phyloP scores from a whole-genome alignment of 2,113 vertebrate species.

The Amphiprion percula region DNA sequence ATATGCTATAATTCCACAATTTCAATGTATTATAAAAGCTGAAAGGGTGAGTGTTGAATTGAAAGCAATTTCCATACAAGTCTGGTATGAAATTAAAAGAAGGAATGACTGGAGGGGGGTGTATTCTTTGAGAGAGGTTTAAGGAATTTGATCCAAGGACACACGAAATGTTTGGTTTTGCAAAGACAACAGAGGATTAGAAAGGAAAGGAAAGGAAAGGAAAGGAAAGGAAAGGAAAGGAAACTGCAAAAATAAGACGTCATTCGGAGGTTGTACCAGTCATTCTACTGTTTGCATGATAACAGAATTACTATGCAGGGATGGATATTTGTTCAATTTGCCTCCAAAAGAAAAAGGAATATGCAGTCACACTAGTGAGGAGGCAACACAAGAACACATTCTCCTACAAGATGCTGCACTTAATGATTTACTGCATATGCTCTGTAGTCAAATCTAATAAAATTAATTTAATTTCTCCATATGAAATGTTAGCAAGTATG shows the following conservation, averaged over 20 bases:
- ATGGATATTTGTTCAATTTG: constrained; percentile 15
- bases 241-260: neutral
- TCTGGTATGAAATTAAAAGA: constrained; percentile 64
- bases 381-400: constrained; percentile 24
- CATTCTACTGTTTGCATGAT: neutral
- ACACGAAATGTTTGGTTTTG: constrained; percentile 38
- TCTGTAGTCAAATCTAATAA: constrained; percentile 28
- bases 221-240: neutral
- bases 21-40: constrained; percentile 61
- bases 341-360: constrained; percentile 35
- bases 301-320: constrained; percentile 24
- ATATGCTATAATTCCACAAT: constrained; percentile 52
- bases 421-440: constrained; percentile 33
- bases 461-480: constrained; percentile 27
- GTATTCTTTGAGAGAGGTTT: constrained; percentile 40
- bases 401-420: constrained; percentile 24
- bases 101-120: constrained; percentile 54
- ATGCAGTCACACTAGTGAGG: constrained; percentile 32
- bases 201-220: neutral
- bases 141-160: constrained; percentile 52
- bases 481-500: constrained; percentile 21
- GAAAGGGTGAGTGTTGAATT: constrained; percentile 57
- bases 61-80: constrained; percentile 67
- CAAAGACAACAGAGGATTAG: neutral
- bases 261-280: constrained; percentile 17